phyloP scores from a whole-genome alignment of 1,140 invertebrate species.

The Meloidogyne floridensis region DNA sequence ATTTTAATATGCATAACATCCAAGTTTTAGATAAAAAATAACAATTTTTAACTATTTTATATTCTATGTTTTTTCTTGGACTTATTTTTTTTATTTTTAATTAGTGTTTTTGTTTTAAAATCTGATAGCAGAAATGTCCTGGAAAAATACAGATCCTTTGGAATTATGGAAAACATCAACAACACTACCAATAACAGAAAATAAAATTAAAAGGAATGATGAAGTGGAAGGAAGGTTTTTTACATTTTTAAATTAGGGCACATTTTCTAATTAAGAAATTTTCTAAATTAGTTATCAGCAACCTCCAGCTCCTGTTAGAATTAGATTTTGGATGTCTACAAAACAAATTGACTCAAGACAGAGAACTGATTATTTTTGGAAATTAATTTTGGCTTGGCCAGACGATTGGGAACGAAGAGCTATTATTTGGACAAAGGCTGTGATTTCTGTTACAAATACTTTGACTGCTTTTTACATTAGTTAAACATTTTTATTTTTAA shows the following conservation, averaged over 20 bases:
- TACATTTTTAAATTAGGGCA: background rate
- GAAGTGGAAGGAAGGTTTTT: background rate
- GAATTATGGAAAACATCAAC: slow-evolving; percentile 19
- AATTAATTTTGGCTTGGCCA: slow-evolving; percentile 16
- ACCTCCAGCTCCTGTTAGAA: background rate
- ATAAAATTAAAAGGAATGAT: background rate
- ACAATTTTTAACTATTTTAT: too few relatives aligned
- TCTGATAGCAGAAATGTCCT: slow-evolving; percentile 8
- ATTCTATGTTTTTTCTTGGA: background rate
- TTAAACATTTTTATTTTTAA: background rate
- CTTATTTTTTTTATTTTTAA: background rate
- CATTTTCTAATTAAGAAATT: background rate
- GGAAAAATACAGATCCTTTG: slow-evolving; percentile 30
- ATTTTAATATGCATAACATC: too few relatives aligned
- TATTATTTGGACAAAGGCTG: slow-evolving; percentile 6
- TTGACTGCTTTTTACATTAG: slow-evolving; percentile 20
- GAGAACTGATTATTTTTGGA: background rate
- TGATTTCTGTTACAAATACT: background rate
- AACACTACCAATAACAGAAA: slow-evolving; percentile 16
- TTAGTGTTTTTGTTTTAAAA: background rate
- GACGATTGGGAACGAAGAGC: slow-evolving; percentile 14
- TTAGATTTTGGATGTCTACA: slow-evolving; percentile 2
- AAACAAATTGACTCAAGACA: background rate
- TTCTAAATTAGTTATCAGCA: slow-evolving; percentile 17
- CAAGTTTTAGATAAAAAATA: too few relatives aligned